Conservation (phyloP, 37 sponge, comb jelly and placozoan genomes). For the Theonella swinhoei region DNA sequence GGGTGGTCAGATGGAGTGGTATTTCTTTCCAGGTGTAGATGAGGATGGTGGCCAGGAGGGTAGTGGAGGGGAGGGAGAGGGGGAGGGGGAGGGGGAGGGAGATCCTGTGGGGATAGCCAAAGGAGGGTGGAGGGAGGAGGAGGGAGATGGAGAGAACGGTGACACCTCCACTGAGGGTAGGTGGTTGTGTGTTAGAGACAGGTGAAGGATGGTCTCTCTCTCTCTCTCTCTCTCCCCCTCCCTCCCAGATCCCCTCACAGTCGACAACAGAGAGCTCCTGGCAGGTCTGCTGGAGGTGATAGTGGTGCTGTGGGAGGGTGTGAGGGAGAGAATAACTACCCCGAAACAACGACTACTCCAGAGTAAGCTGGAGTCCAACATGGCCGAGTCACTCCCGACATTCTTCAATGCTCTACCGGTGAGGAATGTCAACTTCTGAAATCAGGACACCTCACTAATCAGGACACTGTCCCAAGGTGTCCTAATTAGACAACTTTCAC, state of each 20-base stretch:
- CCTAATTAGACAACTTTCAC: not conserved
- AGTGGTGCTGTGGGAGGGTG: constrained; percentile 81
- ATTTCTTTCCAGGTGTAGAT: too few species aligned
- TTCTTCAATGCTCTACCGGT: constrained; percentile 48
- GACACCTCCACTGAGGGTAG: not conserved
- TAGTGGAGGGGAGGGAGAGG: not conserved
- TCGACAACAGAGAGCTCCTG: constrained; percentile 42
- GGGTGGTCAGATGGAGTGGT: too few species aligned
- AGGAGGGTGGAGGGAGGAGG: constrained; percentile 25
- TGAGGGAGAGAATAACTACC: constrained; percentile 43
- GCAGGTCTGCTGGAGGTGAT: constrained; percentile 73
- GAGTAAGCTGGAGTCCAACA: not conserved
- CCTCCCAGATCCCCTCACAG: not conserved
- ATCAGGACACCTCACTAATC: too few species aligned
- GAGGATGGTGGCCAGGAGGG: not conserved
- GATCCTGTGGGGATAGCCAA: constrained; percentile 4
- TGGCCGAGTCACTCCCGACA: constrained; percentile 19
- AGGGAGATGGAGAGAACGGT: not conserved
- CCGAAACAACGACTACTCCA: not conserved
- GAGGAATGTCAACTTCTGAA: too few species aligned
- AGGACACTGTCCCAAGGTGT: not conserved
- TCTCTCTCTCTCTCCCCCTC: not conserved
- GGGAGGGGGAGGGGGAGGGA: not conserved
- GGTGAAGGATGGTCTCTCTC: not conserved
- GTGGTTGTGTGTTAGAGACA: too few species aligned